Base-by-base conservation (phyloP, 2,888 invertebrate genomes). In the Campoletis raptor region DNA sequence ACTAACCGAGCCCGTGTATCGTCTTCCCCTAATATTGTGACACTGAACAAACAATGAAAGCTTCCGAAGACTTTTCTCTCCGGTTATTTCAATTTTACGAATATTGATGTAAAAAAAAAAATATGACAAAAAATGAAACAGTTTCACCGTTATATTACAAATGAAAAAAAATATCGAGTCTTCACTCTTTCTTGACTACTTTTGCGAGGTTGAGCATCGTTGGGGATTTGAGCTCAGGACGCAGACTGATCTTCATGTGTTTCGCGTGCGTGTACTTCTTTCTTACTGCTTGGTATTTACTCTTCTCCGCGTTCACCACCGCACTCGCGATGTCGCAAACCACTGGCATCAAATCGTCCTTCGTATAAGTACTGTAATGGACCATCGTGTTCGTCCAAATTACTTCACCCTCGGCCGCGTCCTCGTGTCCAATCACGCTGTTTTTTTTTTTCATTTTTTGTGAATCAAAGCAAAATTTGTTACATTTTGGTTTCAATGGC, bases 341-440 rank as follows among this genome's bases (percentile, higher is more conserved):
- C 36, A 97, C 95, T 0, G 97, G 96, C 66, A 96, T 94, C 69
- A 99, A 95, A 78, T 97, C 96, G 1, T 96, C 94, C 24, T 97
- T 95, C 0, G 95, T 94, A 92, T 98, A 98, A 1, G 96, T 96
- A 10, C 98, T 97, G 94, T 98, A 98, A 94, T 96, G 96, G 9
- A 95, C 95, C 83, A 99, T 94, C 0, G 97, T 97, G 18, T 96
- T 95, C 0, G 96, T 97, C 98, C 98, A 98, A 57, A 96, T 91
- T 10, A 81, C 89, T 94, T 94, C 86, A 92, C 93, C 86, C 74
- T 94, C 92, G 89, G 95, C 91, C 64, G 92, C 92, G n/a, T 93
- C 91, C 9, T 95, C 94, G 52, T 93, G 91, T 40, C 91, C 91
- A 70, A 92, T 89, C 54, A 94, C 79, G 83, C 94, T 94, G 69